phyloP scores from a whole-genome alignment of 2,888 invertebrate species.

The Dromius quadrimaculatus region DNA sequence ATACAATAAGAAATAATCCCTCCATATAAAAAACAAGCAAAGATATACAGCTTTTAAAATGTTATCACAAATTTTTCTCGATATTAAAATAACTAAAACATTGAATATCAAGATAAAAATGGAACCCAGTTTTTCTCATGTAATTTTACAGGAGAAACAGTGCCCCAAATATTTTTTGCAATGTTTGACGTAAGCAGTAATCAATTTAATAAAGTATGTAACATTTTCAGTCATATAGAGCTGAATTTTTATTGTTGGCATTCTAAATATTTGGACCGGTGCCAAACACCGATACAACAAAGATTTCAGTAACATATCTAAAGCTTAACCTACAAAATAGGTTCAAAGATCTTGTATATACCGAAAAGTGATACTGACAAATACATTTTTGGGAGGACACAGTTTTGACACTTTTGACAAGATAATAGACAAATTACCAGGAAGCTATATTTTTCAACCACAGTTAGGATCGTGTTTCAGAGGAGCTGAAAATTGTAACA shows the following conservation, averaged over 20 bases:
- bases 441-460: too few species aligned
- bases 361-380: conserved; percentile 5
- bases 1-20: too few species aligned
- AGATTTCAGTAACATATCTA: conserved; percentile 14
- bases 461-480: too few species aligned
- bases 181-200: conserved; percentile 14
- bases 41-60: too few species aligned
- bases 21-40: too few species aligned
- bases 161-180: conserved; percentile 24
- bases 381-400: background rate
- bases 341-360: background rate
- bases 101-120: too few species aligned
- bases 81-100: too few species aligned
- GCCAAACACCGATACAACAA: conserved; percentile 16
- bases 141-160: background rate
- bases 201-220: conserved; percentile 23
- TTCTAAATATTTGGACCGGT: conserved; percentile 13
- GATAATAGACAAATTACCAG: background rate
- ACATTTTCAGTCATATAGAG: conserved; percentile 34
- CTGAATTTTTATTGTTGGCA: conserved; percentile 30
- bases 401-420: background rate
- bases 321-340: conserved; percentile 22
- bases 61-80: too few species aligned
- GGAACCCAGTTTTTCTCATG: too few species aligned
- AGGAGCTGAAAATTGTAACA: too few species aligned